Percentiles rank a stretch among this genome's conserved stretches.
These are phyloP conservation scores for roundworm (Caenorhabditis elegans) DNA, from an alignment of 1,140 invertebrate genomes.

Conservation along the genomic window WBcel235 BX284606.5:16742501-16743000, in stretches of 20 bases:
- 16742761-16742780: slow-evolving; percentile 88
- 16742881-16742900: slow-evolving; percentile 94
- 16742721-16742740: slow-evolving; percentile 79
- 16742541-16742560: slow-evolving; percentile 76
- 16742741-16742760: slow-evolving; percentile 78
- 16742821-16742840: slow-evolving; percentile 90
- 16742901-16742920: slow-evolving; percentile 93
- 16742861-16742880: slow-evolving; percentile 88
- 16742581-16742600: slow-evolving; percentile 71
- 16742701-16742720: slow-evolving; percentile 98
- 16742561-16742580: slow-evolving; percentile 89
- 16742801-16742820: slow-evolving; percentile 90
- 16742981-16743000: slow-evolving; percentile 84
- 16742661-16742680: slow-evolving; percentile 93
- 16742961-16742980: slow-evolving; percentile 92
- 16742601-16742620: background rate
- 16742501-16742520: slow-evolving; percentile 98
- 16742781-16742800: slow-evolving; percentile 94
- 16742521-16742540: slow-evolving; percentile 85
- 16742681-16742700: slow-evolving; percentile 93
- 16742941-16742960: slow-evolving; percentile 72
- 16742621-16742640: slow-evolving; percentile 87
- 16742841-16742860: slow-evolving; percentile 88
- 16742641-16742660: slow-evolving; percentile 97
- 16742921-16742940: slow-evolving; percentile 82